These are phyloP conservation scores for Eucidaris tribuloides DNA, from an alignment of 35 echinoderm and acorn worm species.

Conservation along the genomic window DNA sequence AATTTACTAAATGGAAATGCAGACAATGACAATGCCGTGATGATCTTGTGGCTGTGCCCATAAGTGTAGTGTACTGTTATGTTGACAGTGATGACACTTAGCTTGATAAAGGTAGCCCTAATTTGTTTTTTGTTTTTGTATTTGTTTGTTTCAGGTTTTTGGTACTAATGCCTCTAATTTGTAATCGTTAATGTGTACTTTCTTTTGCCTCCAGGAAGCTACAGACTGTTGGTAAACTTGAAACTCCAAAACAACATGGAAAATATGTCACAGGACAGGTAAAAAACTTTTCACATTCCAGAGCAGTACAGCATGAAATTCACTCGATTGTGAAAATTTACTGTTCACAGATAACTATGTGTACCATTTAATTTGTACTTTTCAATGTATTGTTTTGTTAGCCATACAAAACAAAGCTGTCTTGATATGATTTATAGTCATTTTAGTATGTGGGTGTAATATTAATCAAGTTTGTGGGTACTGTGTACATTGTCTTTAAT, in stretches of 20 bases:
- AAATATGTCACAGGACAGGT: slow-evolving; percentile 93
- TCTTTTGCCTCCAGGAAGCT: slow-evolving; percentile 80
- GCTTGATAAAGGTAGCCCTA: too few relatives aligned
- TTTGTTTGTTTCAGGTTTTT: too few relatives aligned
- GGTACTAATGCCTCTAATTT: too few relatives aligned
- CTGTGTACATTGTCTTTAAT: too few relatives aligned
- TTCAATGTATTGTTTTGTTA: not conserved
- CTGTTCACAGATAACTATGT: not conserved
- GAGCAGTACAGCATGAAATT: not conserved
- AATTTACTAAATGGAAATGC: too few relatives aligned
- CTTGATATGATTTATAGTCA: not conserved
- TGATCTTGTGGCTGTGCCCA: too few relatives aligned
- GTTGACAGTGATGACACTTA: too few relatives aligned
- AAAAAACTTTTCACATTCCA: not conserved
- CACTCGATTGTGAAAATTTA: not conserved
- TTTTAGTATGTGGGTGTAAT: not conserved
- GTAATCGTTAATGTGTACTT: not conserved
- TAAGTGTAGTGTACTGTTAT: too few relatives aligned
- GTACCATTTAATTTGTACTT: not conserved
- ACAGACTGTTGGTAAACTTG: slow-evolving; percentile 83
- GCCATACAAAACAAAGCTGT: not conserved
- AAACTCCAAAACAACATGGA: slow-evolving; percentile 86
- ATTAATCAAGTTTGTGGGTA: not conserved
- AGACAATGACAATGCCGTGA: too few relatives aligned
- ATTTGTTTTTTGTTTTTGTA: too few relatives aligned